Evolutionary conservation across 1,140 invertebrate genomes (phyloP), one percentile per base, ranked within the genome.

Genomic region (Leptinotarsa lineolata): DNA sequence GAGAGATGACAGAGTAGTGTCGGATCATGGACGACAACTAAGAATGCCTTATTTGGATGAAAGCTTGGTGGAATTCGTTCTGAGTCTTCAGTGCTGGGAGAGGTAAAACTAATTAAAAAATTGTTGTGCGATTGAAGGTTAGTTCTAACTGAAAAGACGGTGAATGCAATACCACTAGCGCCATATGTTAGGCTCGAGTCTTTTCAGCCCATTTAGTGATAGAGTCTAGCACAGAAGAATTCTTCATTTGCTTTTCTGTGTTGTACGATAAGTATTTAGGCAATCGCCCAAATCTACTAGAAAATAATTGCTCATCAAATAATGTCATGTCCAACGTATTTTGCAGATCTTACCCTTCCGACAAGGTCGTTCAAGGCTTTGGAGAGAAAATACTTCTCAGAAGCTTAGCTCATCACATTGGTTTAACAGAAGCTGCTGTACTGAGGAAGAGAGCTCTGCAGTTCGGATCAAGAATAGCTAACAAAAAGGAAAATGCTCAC

Each of bases 401-500:
- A 79, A 83, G 94, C n/a, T 84, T 91, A 58, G 96, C 95, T 1
- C 86, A 87, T 75, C 85, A 91, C 78, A 83, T 97, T 21, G 94
- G 94, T 12, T 84, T 95, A 4, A 83, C 81, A 74, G 84, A 88
- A 63, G 90, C 92, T 20, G 90, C 93, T 1, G 82, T 83, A 63
- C 88, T 94, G 63, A 93, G 94, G 60, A 99, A 99, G 85, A 84
- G 95, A 85, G 97, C 97, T 16, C 92, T 99, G 66, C 97, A 99
- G 84, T 99, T 99, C 90, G 97, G 97, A n/a, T 97, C 96, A 1
- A 89, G 94, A 81, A 97, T 99, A 79, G 97, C 97, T 4, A 95
- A 98, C 84, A 89, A 90, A 58, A 96, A 94, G 84, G 93, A 97
- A 87, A 97, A 95, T 84, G 97, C 93, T 20, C 89, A 89, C 77